These are phyloP conservation scores for Stictocephala bisonia DNA, from an alignment of 2,888 invertebrate genomes.

Conservation along the genomic window DNA sequence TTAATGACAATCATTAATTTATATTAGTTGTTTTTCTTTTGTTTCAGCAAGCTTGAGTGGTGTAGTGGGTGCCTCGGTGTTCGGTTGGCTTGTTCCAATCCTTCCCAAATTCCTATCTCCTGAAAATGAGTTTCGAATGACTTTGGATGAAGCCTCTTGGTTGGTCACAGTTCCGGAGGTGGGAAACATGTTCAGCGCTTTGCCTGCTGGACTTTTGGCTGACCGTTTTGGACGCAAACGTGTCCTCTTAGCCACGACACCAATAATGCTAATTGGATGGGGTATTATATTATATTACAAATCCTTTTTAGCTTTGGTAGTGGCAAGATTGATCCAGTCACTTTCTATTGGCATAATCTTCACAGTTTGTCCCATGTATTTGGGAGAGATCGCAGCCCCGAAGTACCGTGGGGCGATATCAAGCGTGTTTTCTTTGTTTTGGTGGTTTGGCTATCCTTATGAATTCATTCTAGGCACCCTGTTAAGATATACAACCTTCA, in stretches of 20 bases:
- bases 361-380: conserved; percentile 52
- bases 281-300: conserved; percentile 1
- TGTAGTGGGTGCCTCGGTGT: too few species aligned
- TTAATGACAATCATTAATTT: too few species aligned
- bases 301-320: conserved; percentile 32
- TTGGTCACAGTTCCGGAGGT: conserved; percentile 10
- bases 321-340: conserved; percentile 50
- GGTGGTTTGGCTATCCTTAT: conserved; percentile 46
- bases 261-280: conserved; percentile 2
- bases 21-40: too few species aligned
- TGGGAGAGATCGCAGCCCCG: conserved; percentile 53
- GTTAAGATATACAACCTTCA: conserved; percentile 63
- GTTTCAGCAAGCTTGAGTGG: too few species aligned
- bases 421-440: conserved; percentile 51
- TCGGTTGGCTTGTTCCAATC: too few species aligned
- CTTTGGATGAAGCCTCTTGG: conserved; percentile 7
- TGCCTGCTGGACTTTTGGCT: neutral
- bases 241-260: neutral
- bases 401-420: conserved; percentile 52
- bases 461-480: conserved; percentile 45
- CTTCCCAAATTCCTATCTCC: too few species aligned
- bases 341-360: conserved; percentile 49
- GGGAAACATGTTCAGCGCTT: conserved; percentile 3
- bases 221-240: conserved; percentile 7
- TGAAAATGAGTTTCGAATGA: conserved; percentile 16